Evolutionary conservation across 37 sponge, comb jelly and placozoan species (phyloP).

Genomic region (Bolinopsis microptera): DNA sequence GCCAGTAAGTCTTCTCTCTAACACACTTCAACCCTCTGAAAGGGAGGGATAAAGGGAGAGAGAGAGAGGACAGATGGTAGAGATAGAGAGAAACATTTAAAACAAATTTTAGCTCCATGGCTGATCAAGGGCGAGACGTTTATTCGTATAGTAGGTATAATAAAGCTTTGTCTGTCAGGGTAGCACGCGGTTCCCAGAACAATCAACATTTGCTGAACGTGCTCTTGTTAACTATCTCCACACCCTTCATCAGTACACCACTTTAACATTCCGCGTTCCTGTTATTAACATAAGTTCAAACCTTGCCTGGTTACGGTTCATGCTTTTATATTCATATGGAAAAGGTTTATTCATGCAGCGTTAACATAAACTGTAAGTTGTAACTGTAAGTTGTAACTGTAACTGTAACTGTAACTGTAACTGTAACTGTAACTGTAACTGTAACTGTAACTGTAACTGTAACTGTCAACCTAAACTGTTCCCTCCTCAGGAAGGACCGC

Average conservation of each 20-base stretch:
- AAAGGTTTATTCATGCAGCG: too few relatives aligned
- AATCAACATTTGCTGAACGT: background rate
- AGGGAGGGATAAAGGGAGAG: constrained; percentile 2
- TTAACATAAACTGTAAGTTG: too few relatives aligned
- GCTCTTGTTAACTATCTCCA: background rate
- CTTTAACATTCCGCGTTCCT: background rate
- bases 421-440: background rate
- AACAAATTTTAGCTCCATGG: too few relatives aligned
- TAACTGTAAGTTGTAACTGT: too few relatives aligned
- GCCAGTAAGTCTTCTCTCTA: background rate
- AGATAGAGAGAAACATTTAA: constrained; percentile 17
- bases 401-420: background rate
- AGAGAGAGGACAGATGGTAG: background rate
- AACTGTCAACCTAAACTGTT: background rate
- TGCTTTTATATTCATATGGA: too few relatives aligned
- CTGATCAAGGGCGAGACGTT: background rate
- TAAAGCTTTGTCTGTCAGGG: background rate
- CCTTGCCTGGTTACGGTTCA: too few relatives aligned
- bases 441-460: background rate
- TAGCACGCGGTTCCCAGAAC: background rate
- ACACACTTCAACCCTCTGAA: background rate
- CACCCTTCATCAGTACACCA: background rate
- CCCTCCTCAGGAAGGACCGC: constrained; percentile 3
- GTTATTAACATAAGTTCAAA: too few relatives aligned
- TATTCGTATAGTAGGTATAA: too few relatives aligned